phyloP scores from a whole-genome alignment of 2,797 vertebrate genomes.

The Anolis apletophallus region DNA sequence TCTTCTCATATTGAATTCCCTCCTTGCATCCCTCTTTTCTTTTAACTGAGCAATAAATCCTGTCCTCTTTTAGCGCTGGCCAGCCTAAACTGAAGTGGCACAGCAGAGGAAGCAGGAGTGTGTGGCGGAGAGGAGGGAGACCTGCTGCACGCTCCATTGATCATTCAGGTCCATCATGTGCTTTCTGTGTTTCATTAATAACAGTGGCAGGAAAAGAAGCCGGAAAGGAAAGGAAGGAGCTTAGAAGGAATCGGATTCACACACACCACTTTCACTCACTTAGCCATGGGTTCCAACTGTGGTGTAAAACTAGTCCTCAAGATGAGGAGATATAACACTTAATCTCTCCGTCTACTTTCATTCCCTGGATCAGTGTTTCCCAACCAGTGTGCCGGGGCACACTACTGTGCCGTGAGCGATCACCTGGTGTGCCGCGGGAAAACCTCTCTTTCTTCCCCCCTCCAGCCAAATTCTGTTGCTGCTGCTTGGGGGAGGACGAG shows the following conservation, averaged over 20 bases:
- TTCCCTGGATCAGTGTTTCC: no score
- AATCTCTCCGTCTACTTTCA: neutral
- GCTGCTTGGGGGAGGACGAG: no score
- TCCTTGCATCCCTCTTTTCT: neutral
- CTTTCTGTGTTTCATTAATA: conserved; percentile 19
- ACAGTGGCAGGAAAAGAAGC: neutral
- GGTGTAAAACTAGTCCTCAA: neutral
- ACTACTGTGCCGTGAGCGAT: no score
- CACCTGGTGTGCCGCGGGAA: no score
- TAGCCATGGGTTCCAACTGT: neutral
- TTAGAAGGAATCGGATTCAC: neutral
- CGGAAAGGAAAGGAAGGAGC: neutral
- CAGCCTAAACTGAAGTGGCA: neutral
- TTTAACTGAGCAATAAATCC: neutral
- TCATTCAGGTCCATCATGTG: conserved; percentile 13
- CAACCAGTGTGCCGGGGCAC: no score
- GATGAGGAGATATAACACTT: neutral
- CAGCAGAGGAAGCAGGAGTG: neutral
- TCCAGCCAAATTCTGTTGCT: no score
- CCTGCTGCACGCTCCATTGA: conserved; percentile 9
- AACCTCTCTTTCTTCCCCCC: no score
- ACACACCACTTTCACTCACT: neutral
- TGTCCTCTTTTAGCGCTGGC: no score
- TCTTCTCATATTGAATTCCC: neutral
- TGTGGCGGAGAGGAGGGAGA: no score